Evolutionary conservation across 2,797 vertebrate species (phyloP).

Genomic region (Sebastes steindachneri): DNA sequence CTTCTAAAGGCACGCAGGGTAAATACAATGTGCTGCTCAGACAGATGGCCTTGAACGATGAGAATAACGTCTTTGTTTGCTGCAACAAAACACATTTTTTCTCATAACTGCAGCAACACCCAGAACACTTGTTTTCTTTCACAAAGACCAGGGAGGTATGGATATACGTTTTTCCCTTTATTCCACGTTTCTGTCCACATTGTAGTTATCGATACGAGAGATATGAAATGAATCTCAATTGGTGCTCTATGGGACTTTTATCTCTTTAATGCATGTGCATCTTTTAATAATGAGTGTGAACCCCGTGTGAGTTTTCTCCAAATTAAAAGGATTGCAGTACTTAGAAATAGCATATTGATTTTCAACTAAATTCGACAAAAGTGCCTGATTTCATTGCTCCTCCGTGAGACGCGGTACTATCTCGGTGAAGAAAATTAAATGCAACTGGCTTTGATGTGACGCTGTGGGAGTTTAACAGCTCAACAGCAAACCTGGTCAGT

Average conservation of each 20-base stretch:
- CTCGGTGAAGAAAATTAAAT: slow-evolving; percentile 10
- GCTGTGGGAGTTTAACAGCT: not conserved
- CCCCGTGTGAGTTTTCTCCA: slow-evolving; percentile 16
- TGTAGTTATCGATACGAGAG: not conserved
- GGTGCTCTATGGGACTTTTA: not conserved
- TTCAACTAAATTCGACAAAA: not conserved
- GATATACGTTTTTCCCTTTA: not conserved
- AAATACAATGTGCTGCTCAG: not conserved
- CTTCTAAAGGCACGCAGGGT: not conserved
- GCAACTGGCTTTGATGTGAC: not conserved
- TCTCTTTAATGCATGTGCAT: not conserved
- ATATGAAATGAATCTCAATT: not conserved
- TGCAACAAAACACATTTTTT: not conserved
- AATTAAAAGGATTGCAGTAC: slow-evolving; percentile 41
- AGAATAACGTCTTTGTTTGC: not conserved
- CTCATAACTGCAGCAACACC: not conserved
- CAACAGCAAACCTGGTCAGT: not conserved
- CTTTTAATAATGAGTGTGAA: slow-evolving; percentile 32
- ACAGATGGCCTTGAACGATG: slow-evolving; percentile 9
- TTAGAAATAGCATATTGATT: not conserved
- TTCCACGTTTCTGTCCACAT: not conserved
- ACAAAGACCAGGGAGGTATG: not conserved
- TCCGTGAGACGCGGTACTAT: not conserved
- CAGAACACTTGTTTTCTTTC: not conserved
- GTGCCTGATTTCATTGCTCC: not conserved